Base-by-base conservation (phyloP, 2,888 invertebrate genomes). In the Eulithis prunata region DNA sequence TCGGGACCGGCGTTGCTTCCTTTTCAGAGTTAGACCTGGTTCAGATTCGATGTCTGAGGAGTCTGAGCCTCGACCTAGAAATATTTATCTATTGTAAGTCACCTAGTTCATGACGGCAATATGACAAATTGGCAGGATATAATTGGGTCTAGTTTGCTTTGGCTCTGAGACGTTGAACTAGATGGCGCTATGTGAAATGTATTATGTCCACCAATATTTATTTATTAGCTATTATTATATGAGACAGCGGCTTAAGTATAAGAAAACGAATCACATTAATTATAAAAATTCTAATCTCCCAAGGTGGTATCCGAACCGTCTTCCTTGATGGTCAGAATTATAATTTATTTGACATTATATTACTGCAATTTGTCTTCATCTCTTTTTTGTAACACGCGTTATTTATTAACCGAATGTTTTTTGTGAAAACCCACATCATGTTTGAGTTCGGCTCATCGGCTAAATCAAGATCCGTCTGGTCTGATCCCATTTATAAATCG, bases 1-100 rank as follows among this genome's bases (percentile, higher is more conserved):
- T 28, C 99, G 94, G 61, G 98, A 98, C 8, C 99, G 94, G 0
- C 99, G 94, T 82, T 98, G 98, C 81, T 98, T 98, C 41, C 98
- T 94, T 85, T 98, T 98, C 76, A 98, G 85, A 0, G 97, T 96
- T 68, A 98, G 95, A 0, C 98, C 98, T 0, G 98, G 98, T 81
- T 98, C 98, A 3, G 97, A 97, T 74, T 98, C 98, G 75, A 97
- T 97, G 80, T 98, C 98, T 46, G 93, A 93, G 0, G 93, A 93
- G 69, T 94, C 94, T 3, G 93, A 93, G 12, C 90, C 92, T 67
- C 93, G 87, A 71, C 91, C 93, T 93, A 80, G 11, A 70, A 63
- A 62, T 21, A 69, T 38, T 38, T 45, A n/a, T n/a, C 4, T 4
- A 4, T 45, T 3, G 5, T 45, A n/a, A 45, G 12, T 11, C n/a